Percentiles rank a stretch among this genome's conserved stretches.
Evolutionary conservation across 2,797 vertebrate genomes (phyloP).

Genomic region (Dryobates pubescens): DNA sequence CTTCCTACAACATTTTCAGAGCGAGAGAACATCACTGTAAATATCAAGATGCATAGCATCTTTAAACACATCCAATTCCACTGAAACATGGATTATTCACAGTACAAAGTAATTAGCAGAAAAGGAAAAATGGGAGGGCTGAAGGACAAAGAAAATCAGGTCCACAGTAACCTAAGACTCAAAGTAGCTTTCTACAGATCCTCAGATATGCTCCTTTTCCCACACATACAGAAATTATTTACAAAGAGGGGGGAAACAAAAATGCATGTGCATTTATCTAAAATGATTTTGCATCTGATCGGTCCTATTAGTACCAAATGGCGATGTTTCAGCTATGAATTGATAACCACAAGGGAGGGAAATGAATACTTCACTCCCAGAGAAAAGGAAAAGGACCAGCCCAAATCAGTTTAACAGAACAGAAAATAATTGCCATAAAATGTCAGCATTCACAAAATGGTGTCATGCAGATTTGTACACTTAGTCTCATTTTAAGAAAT

Average conservation of each 20-base stretch:
- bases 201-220: neutral
- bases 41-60: neutral
- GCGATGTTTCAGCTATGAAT: fast-evolving
- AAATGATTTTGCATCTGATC: neutral
- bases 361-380: neutral
- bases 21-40: neutral
- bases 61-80: neutral
- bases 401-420: neutral
- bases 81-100: neutral
- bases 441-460: neutral
- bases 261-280: neutral
- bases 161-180: neutral
- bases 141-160: neutral
- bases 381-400: neutral
- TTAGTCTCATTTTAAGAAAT: neutral
- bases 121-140: neutral
- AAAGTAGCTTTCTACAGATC: neutral
- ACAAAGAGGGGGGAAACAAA: too few relatives aligned
- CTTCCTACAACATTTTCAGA: neutral
- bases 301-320: neutral
- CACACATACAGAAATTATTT: neutral
- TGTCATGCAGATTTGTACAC: neutral
- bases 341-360: neutral
- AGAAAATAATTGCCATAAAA: neutral
- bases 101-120: neutral